Conservation (phyloP, 2,888 invertebrate genomes). For the Spilarctia lutea region DNA sequence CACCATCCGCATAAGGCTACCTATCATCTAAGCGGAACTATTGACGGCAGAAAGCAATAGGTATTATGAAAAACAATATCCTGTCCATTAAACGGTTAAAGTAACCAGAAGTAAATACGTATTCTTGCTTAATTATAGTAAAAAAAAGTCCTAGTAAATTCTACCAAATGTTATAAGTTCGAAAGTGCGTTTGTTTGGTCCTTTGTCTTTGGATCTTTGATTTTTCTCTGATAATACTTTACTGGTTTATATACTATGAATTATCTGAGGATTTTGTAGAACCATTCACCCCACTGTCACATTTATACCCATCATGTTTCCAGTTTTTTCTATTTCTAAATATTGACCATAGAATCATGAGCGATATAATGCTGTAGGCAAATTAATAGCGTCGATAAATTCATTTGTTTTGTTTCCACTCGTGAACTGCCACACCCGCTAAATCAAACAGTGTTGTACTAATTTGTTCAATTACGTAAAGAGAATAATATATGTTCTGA, state of each 20-base stretch:
- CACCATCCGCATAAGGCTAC: background rate
- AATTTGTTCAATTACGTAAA: conserved; percentile 11
- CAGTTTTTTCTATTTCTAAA: background rate
- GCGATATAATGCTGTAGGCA: background rate
- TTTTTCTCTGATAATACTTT: too few species aligned
- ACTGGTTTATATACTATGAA: too few species aligned
- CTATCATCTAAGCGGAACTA: background rate
- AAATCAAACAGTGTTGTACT: conserved; percentile 16
- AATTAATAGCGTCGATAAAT: conserved; percentile 34
- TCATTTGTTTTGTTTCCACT: conserved; percentile 35
- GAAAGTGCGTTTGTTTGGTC: too few species aligned
- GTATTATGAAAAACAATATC: background rate
- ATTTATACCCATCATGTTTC: background rate
- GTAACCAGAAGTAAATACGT: background rate
- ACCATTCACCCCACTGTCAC: background rate
- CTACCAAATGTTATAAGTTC: too few species aligned
- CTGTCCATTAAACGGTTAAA: background rate
- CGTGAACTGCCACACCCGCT: conserved; percentile 13
- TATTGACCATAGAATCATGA: background rate
- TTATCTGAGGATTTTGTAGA: background rate
- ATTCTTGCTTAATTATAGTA: too few species aligned
- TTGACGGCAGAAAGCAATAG: background rate
- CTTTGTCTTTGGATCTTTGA: too few species aligned
- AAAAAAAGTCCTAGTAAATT: too few species aligned
- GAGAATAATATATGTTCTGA: background rate